A percentile compares a stretch with the other conserved stretches of the same genome.
Evolutionary conservation across 64 coral and sea anemone species (phyloP).

Genomic region (Catalaphyllia jardinei): DNA sequence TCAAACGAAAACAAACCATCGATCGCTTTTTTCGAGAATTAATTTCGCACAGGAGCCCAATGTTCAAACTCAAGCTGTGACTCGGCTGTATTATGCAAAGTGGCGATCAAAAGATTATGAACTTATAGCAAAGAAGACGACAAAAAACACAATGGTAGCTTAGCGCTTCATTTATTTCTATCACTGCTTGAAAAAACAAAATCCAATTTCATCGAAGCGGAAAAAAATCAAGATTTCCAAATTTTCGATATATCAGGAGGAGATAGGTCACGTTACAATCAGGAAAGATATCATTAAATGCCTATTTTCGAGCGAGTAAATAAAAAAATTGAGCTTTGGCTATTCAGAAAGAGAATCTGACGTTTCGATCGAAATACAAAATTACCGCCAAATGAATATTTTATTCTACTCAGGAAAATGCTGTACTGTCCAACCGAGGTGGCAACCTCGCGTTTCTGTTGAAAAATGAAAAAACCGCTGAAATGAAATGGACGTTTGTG

Average conservation of each 20-base stretch:
- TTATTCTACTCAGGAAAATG: slow-evolving; percentile 26
- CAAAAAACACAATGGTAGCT: slow-evolving; percentile 30
- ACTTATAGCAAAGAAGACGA: slow-evolving; percentile 53
- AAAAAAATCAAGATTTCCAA: neutral
- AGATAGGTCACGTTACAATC: slow-evolving; percentile 3
- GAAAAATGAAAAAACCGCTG: neutral
- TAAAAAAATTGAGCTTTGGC: slow-evolving; percentile 44
- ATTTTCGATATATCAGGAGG: neutral
- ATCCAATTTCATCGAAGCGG: slow-evolving; percentile 7
- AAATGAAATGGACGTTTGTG: neutral
- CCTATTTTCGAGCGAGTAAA: slow-evolving; percentile 43
- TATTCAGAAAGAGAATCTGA: slow-evolving; percentile 42
- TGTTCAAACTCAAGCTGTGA: slow-evolving; percentile 40
- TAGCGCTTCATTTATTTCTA: slow-evolving; percentile 46
- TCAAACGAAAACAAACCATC: slow-evolving; percentile 6
- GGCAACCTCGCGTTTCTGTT: neutral
- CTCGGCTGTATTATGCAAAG: slow-evolving; percentile 89
- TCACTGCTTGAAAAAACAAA: slow-evolving; percentile 38
- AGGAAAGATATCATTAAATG: slow-evolving; percentile 57
- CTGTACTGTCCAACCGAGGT: neutral
- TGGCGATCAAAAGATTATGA: slow-evolving; percentile 70
- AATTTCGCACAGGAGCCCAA: slow-evolving; percentile 10
- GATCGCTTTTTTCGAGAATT: slow-evolving; percentile 14
- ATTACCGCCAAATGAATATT: slow-evolving; percentile 51
- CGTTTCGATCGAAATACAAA: slow-evolving; percentile 40